Percentiles rank a stretch among this genome's conserved stretches.
Conservation (phyloP, 1,140 invertebrate species). For the Lepidurus couesii region DNA sequence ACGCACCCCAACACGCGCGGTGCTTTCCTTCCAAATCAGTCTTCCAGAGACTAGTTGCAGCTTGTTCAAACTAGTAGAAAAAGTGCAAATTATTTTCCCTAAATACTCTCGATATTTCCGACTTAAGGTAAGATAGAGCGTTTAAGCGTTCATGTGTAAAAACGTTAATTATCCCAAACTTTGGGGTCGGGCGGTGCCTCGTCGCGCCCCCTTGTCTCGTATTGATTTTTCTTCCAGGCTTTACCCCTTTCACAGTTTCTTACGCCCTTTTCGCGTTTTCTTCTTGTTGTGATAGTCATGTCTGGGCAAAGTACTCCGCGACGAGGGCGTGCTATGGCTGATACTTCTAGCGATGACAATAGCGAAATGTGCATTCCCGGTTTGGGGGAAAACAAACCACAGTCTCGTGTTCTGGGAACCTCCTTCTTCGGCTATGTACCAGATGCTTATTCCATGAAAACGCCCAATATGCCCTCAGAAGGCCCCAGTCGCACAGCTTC, state of each 20-base stretch:
- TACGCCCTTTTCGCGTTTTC: neutral
- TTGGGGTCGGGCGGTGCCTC: neutral
- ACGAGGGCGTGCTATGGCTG: slow-evolving; percentile 11
- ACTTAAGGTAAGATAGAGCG: neutral
- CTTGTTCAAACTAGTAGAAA: neutral
- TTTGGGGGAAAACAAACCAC: slow-evolving; percentile 40
- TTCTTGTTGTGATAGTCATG: neutral
- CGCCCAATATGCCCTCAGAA: slow-evolving; percentile 40
- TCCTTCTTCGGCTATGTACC: slow-evolving; percentile 44
- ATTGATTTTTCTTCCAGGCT: neutral
- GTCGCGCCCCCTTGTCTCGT: neutral
- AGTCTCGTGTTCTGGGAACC: slow-evolving; percentile 40
- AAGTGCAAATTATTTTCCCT: neutral
- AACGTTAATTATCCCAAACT: neutral
- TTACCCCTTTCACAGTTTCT: neutral
- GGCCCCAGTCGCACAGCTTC: slow-evolving; percentile 23
- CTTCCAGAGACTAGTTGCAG: neutral
- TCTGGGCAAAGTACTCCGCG: slow-evolving; percentile 10
- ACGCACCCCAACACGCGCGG: neutral
- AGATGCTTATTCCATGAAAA: slow-evolving; percentile 42
- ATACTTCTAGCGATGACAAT: neutral
- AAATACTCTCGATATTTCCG: neutral
- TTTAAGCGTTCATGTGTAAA: neutral
- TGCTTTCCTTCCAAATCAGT: neutral
- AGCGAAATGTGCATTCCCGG: slow-evolving; percentile 40